Base-by-base conservation (phyloP, 2,113 vertebrate genomes). In the Pongo pygmaeus region DNA sequence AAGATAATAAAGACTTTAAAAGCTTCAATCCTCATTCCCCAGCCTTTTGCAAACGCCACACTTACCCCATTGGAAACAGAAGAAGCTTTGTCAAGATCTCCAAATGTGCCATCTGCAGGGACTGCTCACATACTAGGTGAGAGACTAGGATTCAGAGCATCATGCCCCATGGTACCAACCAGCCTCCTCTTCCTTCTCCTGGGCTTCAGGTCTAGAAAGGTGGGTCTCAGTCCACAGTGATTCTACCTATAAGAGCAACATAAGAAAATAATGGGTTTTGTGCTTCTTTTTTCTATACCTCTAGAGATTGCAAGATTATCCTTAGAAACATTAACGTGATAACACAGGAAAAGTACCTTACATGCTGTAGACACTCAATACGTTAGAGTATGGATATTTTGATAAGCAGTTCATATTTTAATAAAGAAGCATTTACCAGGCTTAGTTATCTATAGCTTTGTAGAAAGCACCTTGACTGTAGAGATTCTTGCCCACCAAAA, bases 31-130 rank as follows among this genome's bases (percentile, higher is more conserved):
- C 2, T 84, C n/a, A 30, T 5, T 23, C 48, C 17, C 77, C 48
- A 69, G 50, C 23, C 48, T 55, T 84, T 16, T 25, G 81, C 23
- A 25, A 61, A 96, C 0, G 2, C 50, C 78, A 40, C 69, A 75
- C 95, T 96, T 86, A 96, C 90, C 79, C 92, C 74, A 83, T 74
- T 87, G 87, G 74, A 79, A 80, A 85, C 14, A 78, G 92, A 89
- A 93, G 84, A 52, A 6, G 69, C 75, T 80, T 61, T 48, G 69
- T 70, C 87, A 84, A 23, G 83, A 43, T 69, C 81, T 89, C 83
- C 78, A 72, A 8, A 67, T 0, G 8, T 57, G 81, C 86, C 86
- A 81, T 93, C 9, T 2, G 1, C 57, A 57, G 46, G 64, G 10
- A 67, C 48, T 13, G 32, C 50, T 96, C 89, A 84, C 1, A 1